Conservation (phyloP, 2,113 vertebrate species). For the Ptilorrhoa leucosticta region DNA sequence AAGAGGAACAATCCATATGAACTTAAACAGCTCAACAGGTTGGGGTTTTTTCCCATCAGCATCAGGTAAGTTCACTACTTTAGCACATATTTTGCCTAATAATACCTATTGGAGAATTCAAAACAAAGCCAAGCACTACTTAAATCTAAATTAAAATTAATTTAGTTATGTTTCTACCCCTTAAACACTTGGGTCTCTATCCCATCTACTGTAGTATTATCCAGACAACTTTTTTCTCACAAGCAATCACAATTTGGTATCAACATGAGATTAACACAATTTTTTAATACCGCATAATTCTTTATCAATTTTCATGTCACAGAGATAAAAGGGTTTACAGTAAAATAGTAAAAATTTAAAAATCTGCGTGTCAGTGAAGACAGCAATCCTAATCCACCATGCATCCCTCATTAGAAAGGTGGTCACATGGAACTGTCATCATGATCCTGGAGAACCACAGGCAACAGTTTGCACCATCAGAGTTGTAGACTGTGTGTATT, state of each 20-base stretch:
- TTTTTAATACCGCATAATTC: not conserved
- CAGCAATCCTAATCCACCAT: not conserved
- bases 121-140: not conserved
- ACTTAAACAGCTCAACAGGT: not conserved
- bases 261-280: not conserved
- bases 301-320: not conserved
- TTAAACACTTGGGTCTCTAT: not conserved
- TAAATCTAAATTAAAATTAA: not conserved
- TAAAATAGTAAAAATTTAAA: not conserved
- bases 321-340: not conserved
- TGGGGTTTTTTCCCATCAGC: not conserved
- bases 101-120: not conserved
- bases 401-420: not conserved
- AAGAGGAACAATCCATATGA: not conserved
- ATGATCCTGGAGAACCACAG: not conserved
- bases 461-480: not conserved
- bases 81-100: not conserved
- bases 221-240: not conserved
- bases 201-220: not conserved
- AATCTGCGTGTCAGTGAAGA: not conserved
- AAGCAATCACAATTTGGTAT: not conserved
- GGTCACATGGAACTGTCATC: not conserved
- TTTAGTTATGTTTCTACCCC: not conserved
- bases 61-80: not conserved
- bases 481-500: not conserved